Base-by-base conservation (phyloP, 2,113 vertebrate genomes). In the Pelmatolapia mariae region DNA sequence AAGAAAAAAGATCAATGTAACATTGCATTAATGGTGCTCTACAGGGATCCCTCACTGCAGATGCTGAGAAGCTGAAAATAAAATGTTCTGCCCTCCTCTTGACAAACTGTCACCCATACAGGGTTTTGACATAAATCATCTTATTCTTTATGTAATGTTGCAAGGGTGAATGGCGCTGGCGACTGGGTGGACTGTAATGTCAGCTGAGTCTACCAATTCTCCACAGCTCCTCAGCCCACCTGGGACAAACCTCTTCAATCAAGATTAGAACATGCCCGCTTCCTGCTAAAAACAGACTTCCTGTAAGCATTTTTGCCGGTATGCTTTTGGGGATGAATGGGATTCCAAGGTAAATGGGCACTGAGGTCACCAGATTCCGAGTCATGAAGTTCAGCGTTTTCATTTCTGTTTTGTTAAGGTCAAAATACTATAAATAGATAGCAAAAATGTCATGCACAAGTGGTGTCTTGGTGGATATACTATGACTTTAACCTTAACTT, bases 191-290 rank as follows among this genome's bases (percentile, higher is more conserved):
- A 94, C 79, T 93, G 94, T 94, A 95, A 94, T 82, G 94, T 96
- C 96, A 97, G 95, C 96, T 94, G 85, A 96, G 96, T 93, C 93
- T 88, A 82, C 52, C 92, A 85, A 86, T 45, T 94, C 93, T 88
- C 90, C 86, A 86, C 56, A 26, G 52, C 63, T 81, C 36, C 45
- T 82, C 45, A 82, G 83, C 57, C 85, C 89, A 90, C 76, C 90
- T 57, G 90, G 84, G 93, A 92, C 92, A 86, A 82, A 59, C 79
- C 92, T 95, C 89, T 92, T 97, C 93, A 61, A 92, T 97, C 96
- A 96, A 92, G 86, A 96, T 97, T 96, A 97, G 93, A 86, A 79
- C 59, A 43, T 85, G 95, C 94, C 94, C 78, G 80, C 84, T 90
- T 92, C 82, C 82, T 84, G 68, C 93, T 94, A 94, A 94, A 96